phyloP scores from a whole-genome alignment of 2,113 vertebrate genomes.

The Agapornis roseicollis region DNA sequence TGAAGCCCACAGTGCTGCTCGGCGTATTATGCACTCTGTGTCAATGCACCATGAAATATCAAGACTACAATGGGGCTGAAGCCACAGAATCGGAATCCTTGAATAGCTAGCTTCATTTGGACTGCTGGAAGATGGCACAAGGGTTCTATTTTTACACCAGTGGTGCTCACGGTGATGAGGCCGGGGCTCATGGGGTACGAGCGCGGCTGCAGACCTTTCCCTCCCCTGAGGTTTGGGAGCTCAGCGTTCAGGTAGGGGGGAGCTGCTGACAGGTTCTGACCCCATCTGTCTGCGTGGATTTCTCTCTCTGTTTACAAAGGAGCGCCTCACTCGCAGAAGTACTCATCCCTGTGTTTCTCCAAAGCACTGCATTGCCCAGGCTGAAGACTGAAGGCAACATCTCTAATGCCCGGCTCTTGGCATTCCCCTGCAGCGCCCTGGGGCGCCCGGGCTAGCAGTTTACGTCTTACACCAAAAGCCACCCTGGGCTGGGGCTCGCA shows the following conservation, averaged over 20 bases:
- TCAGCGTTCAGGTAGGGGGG: neutral
- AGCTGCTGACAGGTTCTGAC: neutral
- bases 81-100: slow-evolving; percentile 39
- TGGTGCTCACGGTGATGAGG: slow-evolving; percentile 31
- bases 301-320: neutral
- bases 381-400: neutral
- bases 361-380: neutral
- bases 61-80: slow-evolving; percentile 56
- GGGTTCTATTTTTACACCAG: slow-evolving; percentile 67
- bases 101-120: slow-evolving; percentile 47
- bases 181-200: neutral
- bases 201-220: neutral
- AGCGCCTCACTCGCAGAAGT: neutral
- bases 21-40: neutral
- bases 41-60: slow-evolving; percentile 50
- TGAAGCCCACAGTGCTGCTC: slow-evolving; percentile 37
- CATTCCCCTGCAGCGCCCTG: neutral
- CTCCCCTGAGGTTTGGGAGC: neutral
- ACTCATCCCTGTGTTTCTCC: neutral
- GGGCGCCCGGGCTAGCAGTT: neutral
- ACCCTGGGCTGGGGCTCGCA: neutral
- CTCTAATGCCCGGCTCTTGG: neutral
- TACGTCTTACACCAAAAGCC: too few relatives aligned
- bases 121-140: slow-evolving; percentile 61
- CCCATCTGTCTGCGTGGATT: neutral